Conservation (phyloP, 2,113 vertebrate genomes). For the Chaenogobius annularis region DNA sequence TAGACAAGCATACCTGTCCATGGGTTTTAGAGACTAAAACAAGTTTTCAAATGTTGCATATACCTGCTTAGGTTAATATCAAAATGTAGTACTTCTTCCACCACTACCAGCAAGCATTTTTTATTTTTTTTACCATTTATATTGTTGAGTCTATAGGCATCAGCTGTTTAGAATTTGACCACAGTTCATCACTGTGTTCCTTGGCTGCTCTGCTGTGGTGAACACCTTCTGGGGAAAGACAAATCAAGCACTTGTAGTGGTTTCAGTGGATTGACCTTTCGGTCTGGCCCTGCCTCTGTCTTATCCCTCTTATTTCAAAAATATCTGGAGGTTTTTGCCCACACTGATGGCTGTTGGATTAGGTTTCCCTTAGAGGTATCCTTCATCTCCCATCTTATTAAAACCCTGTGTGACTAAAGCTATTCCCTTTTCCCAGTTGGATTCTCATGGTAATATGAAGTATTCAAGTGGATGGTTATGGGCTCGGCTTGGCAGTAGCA, state of each 20-base stretch:
- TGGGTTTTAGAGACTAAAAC: no score
- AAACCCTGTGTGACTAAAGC: constrained; percentile 58
- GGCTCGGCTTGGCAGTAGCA: constrained; percentile 59
- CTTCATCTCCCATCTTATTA: constrained; percentile 45
- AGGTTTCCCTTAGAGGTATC: constrained; percentile 53
- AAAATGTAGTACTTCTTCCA: no score
- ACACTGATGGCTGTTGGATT: constrained; percentile 39
- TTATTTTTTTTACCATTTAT: no score
- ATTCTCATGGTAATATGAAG: constrained; percentile 53
- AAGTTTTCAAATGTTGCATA: no score
- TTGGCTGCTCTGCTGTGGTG: neutral
- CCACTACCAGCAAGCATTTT: no score
- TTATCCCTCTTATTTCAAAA: constrained; percentile 29
- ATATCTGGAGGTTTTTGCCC: constrained; percentile 30
- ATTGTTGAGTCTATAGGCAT: neutral
- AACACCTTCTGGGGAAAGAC: constrained; percentile 16
- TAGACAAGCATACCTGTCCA: no score
- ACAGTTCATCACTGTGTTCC: neutral
- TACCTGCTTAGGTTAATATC: no score
- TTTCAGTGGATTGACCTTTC: constrained; percentile 28
- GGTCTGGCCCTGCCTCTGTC: constrained; percentile 34
- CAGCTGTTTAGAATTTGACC: neutral
- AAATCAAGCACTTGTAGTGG: constrained; percentile 39
- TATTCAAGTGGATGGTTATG: constrained; percentile 64
- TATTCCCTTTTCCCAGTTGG: constrained; percentile 47